Evolutionary conservation across 1,140 invertebrate species (phyloP), one percentile per base, ranked within the genome.

Genomic region (Meloidogyne hapla): DNA sequence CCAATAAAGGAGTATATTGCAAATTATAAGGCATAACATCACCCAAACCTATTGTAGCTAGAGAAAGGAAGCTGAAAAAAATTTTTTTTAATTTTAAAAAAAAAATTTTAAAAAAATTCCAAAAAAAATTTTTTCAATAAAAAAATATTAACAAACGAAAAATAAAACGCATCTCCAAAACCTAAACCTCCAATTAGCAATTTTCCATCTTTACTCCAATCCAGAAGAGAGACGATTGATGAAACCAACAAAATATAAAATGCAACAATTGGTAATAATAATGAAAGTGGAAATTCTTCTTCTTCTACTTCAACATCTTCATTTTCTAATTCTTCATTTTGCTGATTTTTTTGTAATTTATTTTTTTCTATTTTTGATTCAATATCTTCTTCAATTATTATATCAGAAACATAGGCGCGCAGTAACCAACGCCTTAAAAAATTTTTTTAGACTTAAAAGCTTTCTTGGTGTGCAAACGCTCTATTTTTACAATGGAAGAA

Each of bases 21-120:
- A 81, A 82, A 45, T 80, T 81, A 56, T 81, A 82, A 23, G 80
- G 80, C 66, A 81, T 73, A 25, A 81, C 80, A 72, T 81, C 79
- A 5, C 80, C 80, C 1, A 81, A 62, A 9, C 80, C 80, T 26
- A 81, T 81, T 65, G 74, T 78, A 45, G 74, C 64, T 56, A 69
- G 25, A 5, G 74, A 70, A 2, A 67, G 28, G 63, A 69, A 77
- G 13, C 68, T 70, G 66, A 62, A 45, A 62, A 21, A 23, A 15
- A 25, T n/a, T 21, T 15, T 8, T 45, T 26, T 38, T 15, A n/a
- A 21, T 23, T 28, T 25, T 12, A 42, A 45, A 45, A 45, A 45
- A 45, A n/a, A 8, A 56, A 56, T 69, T 69, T 18, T 66, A n/a
- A 15, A 68, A 48, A 40, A 45, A 13, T 1, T 33, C 33, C 4